Evolutionary conservation across 1,140 invertebrate genomes (phyloP).

Genomic region (Macrotrachela quadricornifera): DNA sequence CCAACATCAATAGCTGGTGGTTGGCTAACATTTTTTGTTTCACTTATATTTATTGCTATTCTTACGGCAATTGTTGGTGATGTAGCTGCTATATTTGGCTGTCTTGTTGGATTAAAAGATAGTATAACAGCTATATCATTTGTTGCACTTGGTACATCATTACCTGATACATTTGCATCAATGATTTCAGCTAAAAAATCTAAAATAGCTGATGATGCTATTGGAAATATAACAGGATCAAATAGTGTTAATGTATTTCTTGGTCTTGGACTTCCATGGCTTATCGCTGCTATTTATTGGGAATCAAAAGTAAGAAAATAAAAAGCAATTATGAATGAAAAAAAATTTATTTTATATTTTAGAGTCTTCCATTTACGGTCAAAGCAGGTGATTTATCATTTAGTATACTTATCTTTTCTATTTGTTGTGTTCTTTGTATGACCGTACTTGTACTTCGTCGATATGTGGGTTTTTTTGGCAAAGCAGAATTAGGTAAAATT

Average conservation of each 20-base stretch:
- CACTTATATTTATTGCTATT: slow-evolving; percentile 37
- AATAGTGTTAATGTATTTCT: slow-evolving; percentile 42
- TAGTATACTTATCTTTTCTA: slow-evolving; percentile 38
- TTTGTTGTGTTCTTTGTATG: slow-evolving; percentile 32
- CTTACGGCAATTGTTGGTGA: slow-evolving; percentile 43
- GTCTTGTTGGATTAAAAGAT: slow-evolving; percentile 37
- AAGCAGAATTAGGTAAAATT: slow-evolving; percentile 31
- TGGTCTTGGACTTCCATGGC: slow-evolving; percentile 42
- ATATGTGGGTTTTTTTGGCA: slow-evolving; percentile 32
- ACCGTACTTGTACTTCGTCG: slow-evolving; percentile 34
- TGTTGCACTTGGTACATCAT: slow-evolving; percentile 46
- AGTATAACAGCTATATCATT: slow-evolving; percentile 45
- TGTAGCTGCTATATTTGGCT: slow-evolving; percentile 42
- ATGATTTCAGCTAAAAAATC: slow-evolving; percentile 31
- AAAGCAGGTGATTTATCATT: slow-evolving; percentile 35
- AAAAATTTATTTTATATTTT: slow-evolving; percentile 9
- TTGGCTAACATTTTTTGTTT: slow-evolving; percentile 40
- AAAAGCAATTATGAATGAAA: neutral
- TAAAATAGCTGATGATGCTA: slow-evolving; percentile 34
- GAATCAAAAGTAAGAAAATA: slow-evolving; percentile 25
- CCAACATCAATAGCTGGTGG: slow-evolving; percentile 38
- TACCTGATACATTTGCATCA: slow-evolving; percentile 43
- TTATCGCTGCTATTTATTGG: slow-evolving; percentile 40
- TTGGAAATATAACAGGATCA: slow-evolving; percentile 39
- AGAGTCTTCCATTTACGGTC: slow-evolving; percentile 36